These are phyloP conservation scores for Sebastiscus tertius DNA, from an alignment of 2,797 vertebrate species.

Conservation along the genomic window DNA sequence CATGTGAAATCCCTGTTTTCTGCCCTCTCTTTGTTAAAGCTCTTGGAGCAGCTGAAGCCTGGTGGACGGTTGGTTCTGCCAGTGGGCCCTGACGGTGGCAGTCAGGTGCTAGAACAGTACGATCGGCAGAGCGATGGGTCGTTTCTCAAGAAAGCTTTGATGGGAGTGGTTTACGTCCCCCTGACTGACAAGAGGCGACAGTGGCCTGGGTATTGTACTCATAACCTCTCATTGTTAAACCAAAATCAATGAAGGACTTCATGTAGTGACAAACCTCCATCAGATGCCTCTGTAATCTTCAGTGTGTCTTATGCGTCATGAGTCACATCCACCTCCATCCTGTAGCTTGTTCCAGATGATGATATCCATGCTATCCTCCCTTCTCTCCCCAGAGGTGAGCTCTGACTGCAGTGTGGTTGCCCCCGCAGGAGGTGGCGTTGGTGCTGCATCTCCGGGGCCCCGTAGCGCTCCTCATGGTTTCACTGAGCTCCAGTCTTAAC, in stretches of 20 bases:
- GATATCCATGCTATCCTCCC: conserved; percentile 24
- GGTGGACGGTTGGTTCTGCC: conserved; percentile 90
- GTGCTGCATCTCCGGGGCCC: conserved; percentile 72
- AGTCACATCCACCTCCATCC: background rate
- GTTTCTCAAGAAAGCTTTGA: conserved; percentile 87
- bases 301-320: background rate
- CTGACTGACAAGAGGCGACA: conserved; percentile 91
- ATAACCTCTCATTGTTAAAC: background rate
- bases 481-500: conserved; percentile 30
- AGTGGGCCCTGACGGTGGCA: conserved; percentile 88
- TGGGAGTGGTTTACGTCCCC: conserved; percentile 93
- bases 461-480: conserved; percentile 41
- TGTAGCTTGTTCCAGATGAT: background rate
- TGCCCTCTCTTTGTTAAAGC: conserved; percentile 66
- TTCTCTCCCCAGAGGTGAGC: conserved; percentile 80
- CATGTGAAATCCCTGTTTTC: background rate
- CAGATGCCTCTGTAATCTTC: background rate
- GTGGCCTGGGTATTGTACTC: conserved; percentile 85
- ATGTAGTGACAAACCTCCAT: background rate
- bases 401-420: conserved; percentile 85
- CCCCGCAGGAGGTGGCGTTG: conserved; percentile 82
- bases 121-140: conserved; percentile 89
- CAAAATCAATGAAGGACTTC: background rate
- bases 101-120: conserved; percentile 91
- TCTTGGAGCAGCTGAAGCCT: conserved; percentile 91